Evolutionary conservation across 1,140 invertebrate genomes (phyloP).

Genomic region (Telenomus remus): DNA sequence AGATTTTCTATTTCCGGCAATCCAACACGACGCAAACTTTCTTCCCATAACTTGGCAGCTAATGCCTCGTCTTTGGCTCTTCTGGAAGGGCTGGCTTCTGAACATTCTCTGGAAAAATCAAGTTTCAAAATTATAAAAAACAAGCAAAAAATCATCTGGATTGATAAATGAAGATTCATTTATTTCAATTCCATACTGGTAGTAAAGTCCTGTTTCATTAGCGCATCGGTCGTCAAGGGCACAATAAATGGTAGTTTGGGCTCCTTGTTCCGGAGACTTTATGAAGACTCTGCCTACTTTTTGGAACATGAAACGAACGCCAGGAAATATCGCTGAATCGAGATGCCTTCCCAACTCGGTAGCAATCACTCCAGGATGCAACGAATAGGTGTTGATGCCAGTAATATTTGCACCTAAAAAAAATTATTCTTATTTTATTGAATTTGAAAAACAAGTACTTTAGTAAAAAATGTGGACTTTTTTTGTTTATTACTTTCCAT

Average conservation of each 20-base stretch:
- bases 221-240: conserved; percentile 82
- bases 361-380: conserved; percentile 84
- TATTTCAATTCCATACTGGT: too few species aligned
- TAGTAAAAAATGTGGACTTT: not conserved
- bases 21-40: conserved; percentile 79
- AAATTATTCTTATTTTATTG: not conserved
- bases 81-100: conserved; percentile 65
- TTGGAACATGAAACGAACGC: conserved; percentile 61
- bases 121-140: not conserved
- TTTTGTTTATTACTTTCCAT: conserved; percentile 74
- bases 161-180: too few species aligned
- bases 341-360: conserved; percentile 86
- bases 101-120: conserved; percentile 78
- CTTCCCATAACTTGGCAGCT: conserved; percentile 83
- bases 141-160: too few species aligned
- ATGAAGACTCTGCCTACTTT: conserved; percentile 70
- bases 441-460: not conserved
- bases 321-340: conserved; percentile 73
- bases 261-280: conserved; percentile 82
- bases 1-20: conserved; percentile 66
- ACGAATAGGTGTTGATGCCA: conserved; percentile 80
- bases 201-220: conserved; percentile 74
- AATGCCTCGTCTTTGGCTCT: conserved; percentile 75
- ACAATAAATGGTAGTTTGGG: conserved; percentile 88
- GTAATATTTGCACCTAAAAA: conserved; percentile 70